Evolutionary conservation across 2,113 vertebrate species (phyloP).

Genomic region (Cebus imitator): DNA sequence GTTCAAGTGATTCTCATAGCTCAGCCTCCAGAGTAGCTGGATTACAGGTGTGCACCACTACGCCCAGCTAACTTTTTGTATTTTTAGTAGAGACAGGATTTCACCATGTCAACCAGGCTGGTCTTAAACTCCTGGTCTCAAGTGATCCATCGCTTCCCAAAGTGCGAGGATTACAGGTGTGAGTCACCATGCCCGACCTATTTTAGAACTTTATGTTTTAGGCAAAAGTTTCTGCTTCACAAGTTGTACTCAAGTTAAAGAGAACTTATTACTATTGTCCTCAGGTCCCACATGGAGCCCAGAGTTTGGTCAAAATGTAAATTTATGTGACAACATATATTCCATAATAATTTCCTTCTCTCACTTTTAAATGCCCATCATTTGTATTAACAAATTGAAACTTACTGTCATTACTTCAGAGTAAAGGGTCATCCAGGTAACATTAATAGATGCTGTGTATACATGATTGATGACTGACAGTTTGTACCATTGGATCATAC

Average conservation of each 20-base stretch:
- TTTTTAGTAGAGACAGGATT: no score
- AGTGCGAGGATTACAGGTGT: no score
- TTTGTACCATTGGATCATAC: not conserved
- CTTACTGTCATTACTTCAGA: slow-evolving; percentile 48
- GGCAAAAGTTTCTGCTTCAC: not conserved
- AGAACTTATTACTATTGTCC: slow-evolving; percentile 20
- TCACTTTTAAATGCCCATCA: slow-evolving; percentile 46
- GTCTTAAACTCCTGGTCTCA: no score
- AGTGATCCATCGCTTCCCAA: no score
- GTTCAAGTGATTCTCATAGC: no score
- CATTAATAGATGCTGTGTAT: not conserved
- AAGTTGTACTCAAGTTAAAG: not conserved
- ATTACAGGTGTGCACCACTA: no score
- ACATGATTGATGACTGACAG: slow-evolving; percentile 29
- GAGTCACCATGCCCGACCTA: no score
- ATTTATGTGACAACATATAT: slow-evolving; percentile 45
- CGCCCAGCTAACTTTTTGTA: no score
- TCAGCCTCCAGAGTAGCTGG: no score
- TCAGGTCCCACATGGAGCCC: not conserved
- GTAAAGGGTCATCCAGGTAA: not conserved
- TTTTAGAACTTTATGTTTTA: not conserved
- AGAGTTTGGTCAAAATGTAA: slow-evolving; percentile 38
- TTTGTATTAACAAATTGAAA: slow-evolving; percentile 61
- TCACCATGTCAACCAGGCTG: no score
- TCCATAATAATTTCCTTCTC: slow-evolving; percentile 58